Evolutionary conservation across 2,113 vertebrate genomes (phyloP), one percentile per base, ranked within the genome.

Genomic region (Pandion haliaetus): DNA sequence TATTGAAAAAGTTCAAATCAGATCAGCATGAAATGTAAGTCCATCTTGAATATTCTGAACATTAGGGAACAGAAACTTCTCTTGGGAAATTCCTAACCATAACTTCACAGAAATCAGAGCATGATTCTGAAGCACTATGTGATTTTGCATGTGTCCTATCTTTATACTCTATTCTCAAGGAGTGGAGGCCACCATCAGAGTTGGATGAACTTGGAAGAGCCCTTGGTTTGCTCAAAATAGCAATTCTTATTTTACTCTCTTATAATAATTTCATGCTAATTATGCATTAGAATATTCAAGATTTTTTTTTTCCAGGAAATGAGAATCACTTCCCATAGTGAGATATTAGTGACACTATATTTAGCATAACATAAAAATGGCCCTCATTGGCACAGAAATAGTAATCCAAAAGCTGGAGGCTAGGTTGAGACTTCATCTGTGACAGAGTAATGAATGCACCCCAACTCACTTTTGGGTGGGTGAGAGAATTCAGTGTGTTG

Each of bases 221-320:
- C 80, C 47, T 89, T 91, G 12, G 12, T 84, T 96, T 96, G 42
- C 89, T 57, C n/a, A 89, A 74, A 96, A 94, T 91, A 96, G 89
- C 32, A 84, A 38, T 84, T 93, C 84, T 95, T 94, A 89, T 96
- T 91, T 96, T 93, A 84, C 42, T 38, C 25, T 70, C 50, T 73
- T 86, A 63, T 17, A 91, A 90, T 93, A 93, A 91, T 87, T 91
- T 79, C 32, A 94, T 89, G 77, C 50, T 95, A 93, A 91, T 96
- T 89, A 95, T 82, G 32, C 8, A 67, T 92, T 86, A 86, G 88
- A 94, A 89, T 92, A 91, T 38, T 88, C 69, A 92, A 74, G 63
- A 54, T 80, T 55, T 50, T 80, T 91, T 78, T 78, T 93, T 92
- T 82, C 77, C 66, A 82, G 82, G 82, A 95, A 93, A 91, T 82